These are phyloP conservation scores for Ariopsis seemanni DNA, from an alignment of 2,113 vertebrate species.

Conservation along the genomic window DNA sequence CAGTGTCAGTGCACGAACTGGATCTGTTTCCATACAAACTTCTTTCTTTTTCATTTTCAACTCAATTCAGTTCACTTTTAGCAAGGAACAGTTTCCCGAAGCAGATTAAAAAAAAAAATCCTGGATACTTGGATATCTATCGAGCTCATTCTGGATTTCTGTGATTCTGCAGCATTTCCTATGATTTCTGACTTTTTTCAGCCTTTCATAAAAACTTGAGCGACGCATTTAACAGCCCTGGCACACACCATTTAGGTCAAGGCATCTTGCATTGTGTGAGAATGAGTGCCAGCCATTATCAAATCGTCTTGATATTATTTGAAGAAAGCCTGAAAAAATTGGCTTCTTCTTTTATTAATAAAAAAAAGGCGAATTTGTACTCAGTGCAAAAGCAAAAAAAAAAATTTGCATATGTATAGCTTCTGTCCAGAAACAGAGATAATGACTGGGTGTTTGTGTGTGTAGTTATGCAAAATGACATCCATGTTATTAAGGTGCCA, in stretches of 20 bases:
- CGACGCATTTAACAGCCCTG: neutral
- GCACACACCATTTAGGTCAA: neutral
- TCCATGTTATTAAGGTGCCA: slow-evolving; percentile 23
- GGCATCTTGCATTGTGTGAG: neutral
- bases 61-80: neutral
- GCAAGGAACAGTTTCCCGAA: neutral
- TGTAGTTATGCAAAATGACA: neutral
- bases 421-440: slow-evolving; percentile 28
- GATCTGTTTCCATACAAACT: neutral
- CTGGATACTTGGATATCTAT: neutral
- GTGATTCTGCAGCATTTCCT: neutral
- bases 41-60: neutral
- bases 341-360: neutral
- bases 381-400: neutral
- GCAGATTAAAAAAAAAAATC: neutral
- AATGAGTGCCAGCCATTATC: neutral
- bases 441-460: slow-evolving; percentile 41
- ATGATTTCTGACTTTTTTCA: neutral
- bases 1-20: neutral
- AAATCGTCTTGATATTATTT: neutral
- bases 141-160: slow-evolving; percentile 3
- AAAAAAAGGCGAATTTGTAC: neutral
- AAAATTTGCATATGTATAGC: neutral
- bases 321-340: neutral
- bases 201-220: neutral